phyloP scores from a whole-genome alignment of 1,140 invertebrate genomes.

The Brachionus sp. region DNA sequence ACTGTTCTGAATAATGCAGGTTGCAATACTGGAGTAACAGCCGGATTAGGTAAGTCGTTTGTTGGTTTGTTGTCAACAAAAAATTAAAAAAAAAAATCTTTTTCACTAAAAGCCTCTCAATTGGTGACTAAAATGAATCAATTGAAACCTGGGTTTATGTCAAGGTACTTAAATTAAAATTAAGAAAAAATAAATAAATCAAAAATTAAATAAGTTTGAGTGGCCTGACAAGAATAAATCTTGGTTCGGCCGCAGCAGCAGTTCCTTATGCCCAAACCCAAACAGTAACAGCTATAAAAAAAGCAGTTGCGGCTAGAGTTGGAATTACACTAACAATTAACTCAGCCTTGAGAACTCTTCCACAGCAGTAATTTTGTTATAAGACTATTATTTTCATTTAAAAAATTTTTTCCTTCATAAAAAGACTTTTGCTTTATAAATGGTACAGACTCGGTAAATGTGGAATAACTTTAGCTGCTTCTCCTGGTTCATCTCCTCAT shows the following conservation, averaged over 20 bases:
- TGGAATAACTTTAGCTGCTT: constrained; percentile 25
- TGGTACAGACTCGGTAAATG: background rate
- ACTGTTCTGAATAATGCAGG: background rate
- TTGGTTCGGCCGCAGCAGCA: background rate
- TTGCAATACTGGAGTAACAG: background rate
- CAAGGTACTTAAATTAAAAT: background rate
- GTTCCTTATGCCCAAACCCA: constrained; percentile 16
- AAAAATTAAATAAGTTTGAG: background rate
- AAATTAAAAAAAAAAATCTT: background rate
- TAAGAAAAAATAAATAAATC: background rate
- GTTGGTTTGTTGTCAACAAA: background rate
- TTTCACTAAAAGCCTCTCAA: background rate
- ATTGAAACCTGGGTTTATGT: constrained; percentile 13
- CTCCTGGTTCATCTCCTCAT: constrained; percentile 1
- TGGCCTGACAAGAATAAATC: background rate
- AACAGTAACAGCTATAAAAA: background rate
- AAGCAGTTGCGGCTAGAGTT: background rate
- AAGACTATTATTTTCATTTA: background rate
- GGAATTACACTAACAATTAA: constrained; percentile 3
- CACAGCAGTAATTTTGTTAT: constrained; percentile 15
- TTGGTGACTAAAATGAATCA: constrained; percentile 10
- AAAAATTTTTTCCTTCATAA: background rate
- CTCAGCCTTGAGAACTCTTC: constrained; percentile 2
- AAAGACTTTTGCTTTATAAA: constrained; percentile 11
- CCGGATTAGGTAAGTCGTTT: background rate